Evolutionary conservation across 2,113 vertebrate genomes (phyloP).

Genomic region (Candoia aspera): DNA sequence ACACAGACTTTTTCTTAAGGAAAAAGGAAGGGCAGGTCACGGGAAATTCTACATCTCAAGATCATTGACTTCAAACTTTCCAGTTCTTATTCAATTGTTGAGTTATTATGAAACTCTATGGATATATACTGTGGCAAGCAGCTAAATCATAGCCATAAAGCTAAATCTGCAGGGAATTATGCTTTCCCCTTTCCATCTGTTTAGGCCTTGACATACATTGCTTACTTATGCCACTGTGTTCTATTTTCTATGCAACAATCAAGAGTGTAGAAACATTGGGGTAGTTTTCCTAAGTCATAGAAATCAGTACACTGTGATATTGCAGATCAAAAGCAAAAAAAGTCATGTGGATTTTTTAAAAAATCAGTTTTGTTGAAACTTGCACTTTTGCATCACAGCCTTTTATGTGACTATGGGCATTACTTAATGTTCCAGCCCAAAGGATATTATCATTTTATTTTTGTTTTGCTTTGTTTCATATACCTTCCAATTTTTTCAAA

Average conservation of each 20-base stretch:
- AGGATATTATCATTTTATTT: neutral
- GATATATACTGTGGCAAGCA: slow-evolving; percentile 55
- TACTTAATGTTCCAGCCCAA: neutral
- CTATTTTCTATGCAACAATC: slow-evolving; percentile 34
- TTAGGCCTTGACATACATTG: neutral
- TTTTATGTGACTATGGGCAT: neutral
- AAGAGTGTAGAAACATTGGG: neutral
- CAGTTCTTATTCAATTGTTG: slow-evolving; percentile 8
- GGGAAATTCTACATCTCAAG: neutral
- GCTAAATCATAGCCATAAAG: slow-evolving; percentile 51
- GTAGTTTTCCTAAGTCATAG: slow-evolving; percentile 29
- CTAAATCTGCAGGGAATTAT: slow-evolving; percentile 50
- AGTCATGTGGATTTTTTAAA: neutral
- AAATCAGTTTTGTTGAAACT: neutral
- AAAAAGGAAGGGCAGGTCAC: neutral
- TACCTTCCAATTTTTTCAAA: neutral
- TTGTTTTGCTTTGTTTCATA: neutral
- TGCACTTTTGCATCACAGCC: neutral
- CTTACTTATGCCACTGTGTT: neutral
- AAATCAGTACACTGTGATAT: neutral
- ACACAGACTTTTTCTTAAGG: slow-evolving; percentile 21
- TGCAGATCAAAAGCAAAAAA: neutral
- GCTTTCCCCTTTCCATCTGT: slow-evolving; percentile 61
- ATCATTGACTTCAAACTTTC: slow-evolving; percentile 31
- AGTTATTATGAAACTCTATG: neutral